Percentiles rank a stretch among this genome's conserved stretches.
phyloP scores from a whole-genome alignment of 2,113 vertebrate species.

The Podiceps cristatus region DNA sequence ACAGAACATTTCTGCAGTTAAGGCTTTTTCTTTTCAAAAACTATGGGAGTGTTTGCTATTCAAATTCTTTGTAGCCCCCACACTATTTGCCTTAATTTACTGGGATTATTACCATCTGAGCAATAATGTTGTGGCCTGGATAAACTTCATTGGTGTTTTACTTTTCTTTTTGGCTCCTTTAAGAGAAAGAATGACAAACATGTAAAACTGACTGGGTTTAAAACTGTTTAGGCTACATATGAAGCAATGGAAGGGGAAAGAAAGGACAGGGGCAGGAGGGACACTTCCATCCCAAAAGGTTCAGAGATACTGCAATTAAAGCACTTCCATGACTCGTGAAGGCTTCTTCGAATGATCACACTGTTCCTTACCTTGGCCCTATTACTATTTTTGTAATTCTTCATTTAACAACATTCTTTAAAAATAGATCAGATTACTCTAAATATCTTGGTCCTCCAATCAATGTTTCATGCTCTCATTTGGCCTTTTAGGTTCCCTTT shows the following conservation, averaged over 20 bases:
- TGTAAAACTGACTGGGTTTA: not conserved
- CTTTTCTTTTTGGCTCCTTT: not conserved
- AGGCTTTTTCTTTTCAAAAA: not conserved
- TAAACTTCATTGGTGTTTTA: not conserved
- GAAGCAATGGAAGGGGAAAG: not conserved
- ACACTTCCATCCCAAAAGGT: not conserved
- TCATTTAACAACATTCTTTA: not conserved
- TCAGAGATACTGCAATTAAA: not conserved
- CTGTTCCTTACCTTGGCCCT: not conserved
- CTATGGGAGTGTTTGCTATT: not conserved
- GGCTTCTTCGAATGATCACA: not conserved
- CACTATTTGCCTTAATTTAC: not conserved
- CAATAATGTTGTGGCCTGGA: not conserved
- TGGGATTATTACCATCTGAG: not conserved
- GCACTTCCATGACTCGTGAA: not conserved
- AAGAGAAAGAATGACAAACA: not conserved
- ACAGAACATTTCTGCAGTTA: not conserved
- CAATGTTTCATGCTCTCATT: not conserved
- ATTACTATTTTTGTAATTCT: not conserved
- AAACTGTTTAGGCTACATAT: not conserved
- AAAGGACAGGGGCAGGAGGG: not conserved
- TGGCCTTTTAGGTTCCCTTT: not conserved
- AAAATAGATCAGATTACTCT: not conserved
- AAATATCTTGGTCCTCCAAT: not conserved
- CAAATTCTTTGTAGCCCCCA: not conserved